Base-by-base conservation (phyloP, 2,113 vertebrate genomes). In the Burhinus bistriatus region DNA sequence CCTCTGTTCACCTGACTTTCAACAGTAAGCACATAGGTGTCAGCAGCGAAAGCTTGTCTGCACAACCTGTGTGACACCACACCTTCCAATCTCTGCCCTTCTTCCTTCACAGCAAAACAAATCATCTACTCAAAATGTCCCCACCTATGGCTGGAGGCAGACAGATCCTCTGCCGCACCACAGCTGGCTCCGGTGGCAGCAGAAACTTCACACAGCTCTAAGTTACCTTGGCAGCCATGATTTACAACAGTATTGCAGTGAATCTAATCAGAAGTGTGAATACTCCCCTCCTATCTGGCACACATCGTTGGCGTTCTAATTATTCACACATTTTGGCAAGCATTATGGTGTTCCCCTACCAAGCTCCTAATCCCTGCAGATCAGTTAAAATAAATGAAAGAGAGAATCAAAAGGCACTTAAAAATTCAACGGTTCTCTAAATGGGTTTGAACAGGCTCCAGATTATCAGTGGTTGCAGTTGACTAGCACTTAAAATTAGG, bases 311-410 rank as follows among this genome's bases (percentile, higher is more conserved):
- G 98, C 94, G 95, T 98, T 98, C 98, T 99, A 99, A 99, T 99
- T 99, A 99, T 98, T 99, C 99, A 99, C 99, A 99, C 99, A 98
- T 99, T 99, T 99, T 99, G 99, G 99, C 99, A 99, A 98, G 98
- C 96, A 52, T 98, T 97, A 96, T 97, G 98, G 98, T 98, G 98
- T 98, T 98, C 98, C 99, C 98, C 98, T 97, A 99, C 98, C 98
- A 98, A 99, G 99, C 98, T 99, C 98, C 98, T 99, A 99, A 99
- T 99, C 99, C 99, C 99, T 98, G 98, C 98, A 99, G 99, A 99
- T 99, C 99, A 99, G 98, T 99, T 99, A 98, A 99, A 99, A 99
- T 99, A 99, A 99, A 99, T 99, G 99, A 99, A 99, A 98, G 99
- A 98, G 98, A 99, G 98, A 99, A 99, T 99, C 98, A 99, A 99